Conservation (phyloP, 2,797 vertebrate species). For the Anomalospiza imberbis region DNA sequence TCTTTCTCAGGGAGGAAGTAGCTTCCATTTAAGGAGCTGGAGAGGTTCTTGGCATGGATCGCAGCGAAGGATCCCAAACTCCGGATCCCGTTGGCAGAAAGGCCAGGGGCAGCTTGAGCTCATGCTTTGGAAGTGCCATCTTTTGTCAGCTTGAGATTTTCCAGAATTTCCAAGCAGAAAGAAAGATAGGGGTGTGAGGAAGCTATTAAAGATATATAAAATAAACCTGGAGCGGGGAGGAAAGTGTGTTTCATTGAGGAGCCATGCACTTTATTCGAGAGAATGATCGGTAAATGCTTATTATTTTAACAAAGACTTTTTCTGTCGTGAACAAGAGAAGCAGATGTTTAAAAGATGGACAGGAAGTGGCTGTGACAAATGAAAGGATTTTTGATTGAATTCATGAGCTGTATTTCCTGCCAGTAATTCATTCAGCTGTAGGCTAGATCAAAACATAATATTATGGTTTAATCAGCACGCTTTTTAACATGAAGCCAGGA, state of each 20-base stretch:
- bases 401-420: slow-evolving; percentile 79
- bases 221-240: slow-evolving; percentile 62
- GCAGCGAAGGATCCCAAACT: background rate
- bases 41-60: background rate
- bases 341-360: slow-evolving; percentile 76
- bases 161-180: slow-evolving; percentile 74
- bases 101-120: background rate
- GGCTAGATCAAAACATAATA: slow-evolving; percentile 70
- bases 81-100: background rate
- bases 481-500: slow-evolving; percentile 58
- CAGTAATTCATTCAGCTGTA: slow-evolving; percentile 77
- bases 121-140: slow-evolving; percentile 48
- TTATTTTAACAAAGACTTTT: slow-evolving; percentile 74
- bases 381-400: slow-evolving; percentile 78
- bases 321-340: slow-evolving; percentile 69
- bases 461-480: slow-evolving; percentile 65
- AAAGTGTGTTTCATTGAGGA: slow-evolving; percentile 40
- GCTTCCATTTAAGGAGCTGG: slow-evolving; percentile 44
- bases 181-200: slow-evolving; percentile 65
- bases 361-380: slow-evolving; percentile 79
- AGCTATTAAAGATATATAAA: slow-evolving; percentile 75
- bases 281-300: slow-evolving; percentile 58
- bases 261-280: slow-evolving; percentile 16
- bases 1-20: slow-evolving; percentile 41
- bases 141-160: slow-evolving; percentile 73